Percentiles rank a stretch among this genome's conserved stretches.
Conservation (phyloP, 1,140 invertebrate genomes). For the Drosophila seguyi region DNA sequence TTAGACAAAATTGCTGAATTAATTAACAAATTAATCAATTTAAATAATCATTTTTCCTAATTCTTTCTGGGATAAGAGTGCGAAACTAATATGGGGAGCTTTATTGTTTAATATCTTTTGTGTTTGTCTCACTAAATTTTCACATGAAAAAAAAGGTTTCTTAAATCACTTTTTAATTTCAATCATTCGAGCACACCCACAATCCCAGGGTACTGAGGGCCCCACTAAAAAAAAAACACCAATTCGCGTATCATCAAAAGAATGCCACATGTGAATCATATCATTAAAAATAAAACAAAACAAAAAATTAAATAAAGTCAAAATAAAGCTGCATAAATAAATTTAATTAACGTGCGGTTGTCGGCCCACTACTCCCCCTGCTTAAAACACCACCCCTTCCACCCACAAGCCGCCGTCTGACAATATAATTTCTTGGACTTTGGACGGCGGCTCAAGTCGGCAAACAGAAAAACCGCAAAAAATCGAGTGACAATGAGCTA, state of each 20-base stretch:
- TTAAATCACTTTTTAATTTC: background rate
- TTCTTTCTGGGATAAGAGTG: too few species aligned
- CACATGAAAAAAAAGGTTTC: too few species aligned
- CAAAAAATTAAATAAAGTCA: constrained; percentile 55
- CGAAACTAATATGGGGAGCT: too few species aligned
- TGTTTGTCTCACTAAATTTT: too few species aligned
- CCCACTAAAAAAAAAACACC: constrained; percentile 14
- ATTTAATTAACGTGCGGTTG: constrained; percentile 79
- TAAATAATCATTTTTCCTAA: too few species aligned
- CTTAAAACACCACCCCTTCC: constrained; percentile 15
- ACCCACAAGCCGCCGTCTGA: constrained; percentile 51
- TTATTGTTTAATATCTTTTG: too few species aligned
- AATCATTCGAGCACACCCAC: background rate
- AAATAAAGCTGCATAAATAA: constrained; percentile 76
- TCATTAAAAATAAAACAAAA: constrained; percentile 72
- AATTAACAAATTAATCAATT: too few species aligned
- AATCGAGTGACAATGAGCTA: constrained; percentile 61
- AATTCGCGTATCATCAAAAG: constrained; percentile 51
- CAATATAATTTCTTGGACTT: constrained; percentile 81
- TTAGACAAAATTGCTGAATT: too few species aligned
- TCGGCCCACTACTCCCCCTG: constrained; percentile 1
- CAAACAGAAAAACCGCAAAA: constrained; percentile 49
- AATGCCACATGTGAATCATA: constrained; percentile 81
- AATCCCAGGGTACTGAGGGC: background rate
- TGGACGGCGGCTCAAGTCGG: constrained; percentile 78